A percentile compares a stretch with the other conserved stretches of the same genome.
Conservation (phyloP, 1,140 invertebrate species). For the Idris sp. region DNA sequence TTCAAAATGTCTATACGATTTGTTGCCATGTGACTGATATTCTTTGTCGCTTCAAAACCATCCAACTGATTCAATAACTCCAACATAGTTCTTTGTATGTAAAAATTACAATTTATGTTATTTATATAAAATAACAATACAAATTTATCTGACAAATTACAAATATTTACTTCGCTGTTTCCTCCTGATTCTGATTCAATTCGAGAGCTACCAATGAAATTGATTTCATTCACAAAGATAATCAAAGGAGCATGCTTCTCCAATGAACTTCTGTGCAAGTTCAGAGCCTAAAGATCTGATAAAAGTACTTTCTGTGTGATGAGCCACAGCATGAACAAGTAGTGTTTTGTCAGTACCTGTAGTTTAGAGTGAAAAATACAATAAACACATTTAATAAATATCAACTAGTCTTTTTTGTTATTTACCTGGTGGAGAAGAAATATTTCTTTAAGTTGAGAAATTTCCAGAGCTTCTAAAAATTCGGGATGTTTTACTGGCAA, state of each 20-base stretch:
- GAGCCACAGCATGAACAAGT: constrained; percentile 97
- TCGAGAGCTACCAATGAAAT: constrained; percentile 99
- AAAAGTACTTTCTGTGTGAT: constrained; percentile 99
- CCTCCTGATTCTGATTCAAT: constrained; percentile 98
- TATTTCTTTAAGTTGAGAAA: constrained; percentile 99
- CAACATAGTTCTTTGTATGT: constrained; percentile 97
- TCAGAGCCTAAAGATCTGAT: constrained; percentile 99
- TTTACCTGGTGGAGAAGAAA: constrained; percentile 96
- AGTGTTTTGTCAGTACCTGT: constrained; percentile 90
- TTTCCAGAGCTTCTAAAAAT: constrained; percentile 98
- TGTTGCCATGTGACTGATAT: constrained; percentile 99
- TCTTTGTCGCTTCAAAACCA: constrained; percentile 99
- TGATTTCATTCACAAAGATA: constrained; percentile 99
- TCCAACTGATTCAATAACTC: constrained; percentile 99
- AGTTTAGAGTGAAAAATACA: constrained; percentile 4
- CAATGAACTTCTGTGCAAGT: constrained; percentile 99
- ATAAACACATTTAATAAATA: no score
- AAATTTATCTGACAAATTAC: constrained; percentile 2
- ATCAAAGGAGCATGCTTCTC: constrained; percentile 99
- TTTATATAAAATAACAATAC: no score
- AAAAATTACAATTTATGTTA: background rate
- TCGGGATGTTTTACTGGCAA: constrained; percentile 99
- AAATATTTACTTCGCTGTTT: constrained; percentile 93
- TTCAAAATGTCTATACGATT: constrained; percentile 99
- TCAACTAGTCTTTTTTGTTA: constrained; percentile 1